Conservation (phyloP, 2,888 invertebrate species). For the Acanthacorydalis orientalis region DNA sequence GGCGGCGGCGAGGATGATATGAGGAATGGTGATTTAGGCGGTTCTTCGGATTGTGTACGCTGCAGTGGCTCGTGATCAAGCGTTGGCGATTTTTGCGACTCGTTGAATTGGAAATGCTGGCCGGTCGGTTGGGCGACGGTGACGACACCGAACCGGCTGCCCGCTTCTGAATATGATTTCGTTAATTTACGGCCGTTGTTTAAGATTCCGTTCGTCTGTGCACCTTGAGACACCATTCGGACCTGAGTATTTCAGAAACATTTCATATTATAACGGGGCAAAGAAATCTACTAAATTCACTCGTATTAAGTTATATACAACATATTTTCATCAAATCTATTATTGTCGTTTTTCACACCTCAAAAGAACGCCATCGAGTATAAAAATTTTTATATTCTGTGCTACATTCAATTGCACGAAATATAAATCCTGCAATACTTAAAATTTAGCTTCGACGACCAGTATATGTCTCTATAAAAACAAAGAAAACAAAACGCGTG, state of each 20-base stretch:
- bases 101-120: conserved; percentile 11
- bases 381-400: no score
- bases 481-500: no score
- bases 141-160: conserved; percentile 25
- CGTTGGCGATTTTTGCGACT: conserved; percentile 15
- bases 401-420: no score
- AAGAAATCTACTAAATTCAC: no score
- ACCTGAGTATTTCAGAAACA: conserved; percentile 31
- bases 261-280: no score
- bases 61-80: conserved; percentile 59
- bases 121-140: conserved; percentile 25
- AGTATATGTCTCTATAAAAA: no score
- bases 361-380: no score
- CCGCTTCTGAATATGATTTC: conserved; percentile 71
- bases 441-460: no score
- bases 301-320: no score
- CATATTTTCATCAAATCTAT: no score
- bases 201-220: conserved; percentile 69
- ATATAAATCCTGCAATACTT: no score
- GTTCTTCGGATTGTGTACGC: conserved; percentile 73
- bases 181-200: conserved; percentile 57
- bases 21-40: conserved; percentile 57
- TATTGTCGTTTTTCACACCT: no score
- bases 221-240: conserved; percentile 78
- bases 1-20: conserved; percentile 33